phyloP scores from a whole-genome alignment of 2,113 vertebrate genomes.

The Oophaga pumilio region DNA sequence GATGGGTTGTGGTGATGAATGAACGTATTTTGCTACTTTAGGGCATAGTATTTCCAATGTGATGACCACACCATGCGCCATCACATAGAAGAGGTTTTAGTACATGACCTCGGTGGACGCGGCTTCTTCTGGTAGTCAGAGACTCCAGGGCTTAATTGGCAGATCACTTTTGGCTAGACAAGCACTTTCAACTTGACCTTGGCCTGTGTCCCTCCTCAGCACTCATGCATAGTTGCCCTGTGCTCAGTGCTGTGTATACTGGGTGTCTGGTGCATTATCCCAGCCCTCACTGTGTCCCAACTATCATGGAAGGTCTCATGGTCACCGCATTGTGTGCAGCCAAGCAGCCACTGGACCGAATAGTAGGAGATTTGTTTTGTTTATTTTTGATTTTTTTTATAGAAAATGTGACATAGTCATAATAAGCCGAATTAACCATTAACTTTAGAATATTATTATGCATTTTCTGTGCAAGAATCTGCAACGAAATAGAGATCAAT shows the following conservation, averaged over 20 bases:
- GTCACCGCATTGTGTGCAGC: background rate
- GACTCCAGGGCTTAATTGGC: constrained; percentile 74
- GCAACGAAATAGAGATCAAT: background rate
- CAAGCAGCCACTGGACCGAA: background rate
- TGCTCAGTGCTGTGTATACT: constrained; percentile 45
- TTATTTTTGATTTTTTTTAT: no score
- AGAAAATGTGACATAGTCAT: background rate
- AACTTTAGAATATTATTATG: background rate
- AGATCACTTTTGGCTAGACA: constrained; percentile 79
- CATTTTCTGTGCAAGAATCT: background rate
- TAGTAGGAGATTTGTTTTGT: background rate
- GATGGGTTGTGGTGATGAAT: background rate
- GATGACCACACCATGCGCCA: no score
- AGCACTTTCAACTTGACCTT: constrained; percentile 99
- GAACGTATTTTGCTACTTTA: background rate
- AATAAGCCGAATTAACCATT: background rate
- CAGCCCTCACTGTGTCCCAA: background rate
- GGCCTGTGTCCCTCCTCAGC: constrained; percentile 84
- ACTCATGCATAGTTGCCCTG: constrained; percentile 74
- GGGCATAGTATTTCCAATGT: background rate
- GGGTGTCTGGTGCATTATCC: background rate
- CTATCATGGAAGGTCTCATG: background rate
- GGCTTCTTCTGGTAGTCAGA: constrained; percentile 16
- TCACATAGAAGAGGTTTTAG: background rate
- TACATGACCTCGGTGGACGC: constrained; percentile 15